These are phyloP conservation scores for Hypotaenidia okinawae DNA, from an alignment of 2,797 vertebrate genomes.

Conservation along the genomic window DNA sequence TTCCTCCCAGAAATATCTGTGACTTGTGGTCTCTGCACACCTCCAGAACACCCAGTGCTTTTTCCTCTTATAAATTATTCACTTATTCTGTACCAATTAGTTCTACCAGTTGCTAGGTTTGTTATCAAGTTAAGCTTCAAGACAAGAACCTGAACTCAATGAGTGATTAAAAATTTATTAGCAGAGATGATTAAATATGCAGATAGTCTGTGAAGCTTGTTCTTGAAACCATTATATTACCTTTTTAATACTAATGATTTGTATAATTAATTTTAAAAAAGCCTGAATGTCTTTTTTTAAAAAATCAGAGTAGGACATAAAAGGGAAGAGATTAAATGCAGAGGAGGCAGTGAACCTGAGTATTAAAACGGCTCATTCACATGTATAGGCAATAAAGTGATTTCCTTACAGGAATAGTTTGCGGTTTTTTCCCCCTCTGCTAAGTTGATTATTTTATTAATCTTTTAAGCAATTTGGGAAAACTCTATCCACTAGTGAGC, in stretches of 20 bases:
- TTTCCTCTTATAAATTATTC: conserved; percentile 85
- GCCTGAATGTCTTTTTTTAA: conserved; percentile 72
- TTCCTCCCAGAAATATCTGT: conserved; percentile 71
- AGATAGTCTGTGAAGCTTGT: conserved; percentile 83
- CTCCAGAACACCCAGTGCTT: conserved; percentile 75
- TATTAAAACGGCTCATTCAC: conserved; percentile 60
- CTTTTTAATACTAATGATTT: conserved; percentile 86
- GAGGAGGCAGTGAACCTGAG: conserved; percentile 60
- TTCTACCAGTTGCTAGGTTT: conserved; percentile 85
- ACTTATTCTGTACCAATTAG: conserved; percentile 85
- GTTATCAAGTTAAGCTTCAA: conserved; percentile 86
- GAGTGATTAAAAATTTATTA: conserved; percentile 87
- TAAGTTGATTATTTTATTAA: conserved; percentile 60
- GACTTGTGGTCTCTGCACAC: conserved; percentile 71
- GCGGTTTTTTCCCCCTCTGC: conserved; percentile 17
- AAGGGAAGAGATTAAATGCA: conserved; percentile 74
- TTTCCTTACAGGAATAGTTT: conserved; percentile 61
- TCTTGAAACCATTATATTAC: conserved; percentile 84
- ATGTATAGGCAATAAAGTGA: conserved; percentile 31
- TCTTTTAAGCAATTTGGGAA: conserved; percentile 62
- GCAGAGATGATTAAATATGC: conserved; percentile 84
- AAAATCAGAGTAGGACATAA: conserved; percentile 69
- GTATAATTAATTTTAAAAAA: conserved; percentile 83
- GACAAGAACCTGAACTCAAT: conserved; percentile 84
- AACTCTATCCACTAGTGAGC: neutral